Base-by-base conservation (phyloP, 2,797 vertebrate species). In the Helostoma temminkii region DNA sequence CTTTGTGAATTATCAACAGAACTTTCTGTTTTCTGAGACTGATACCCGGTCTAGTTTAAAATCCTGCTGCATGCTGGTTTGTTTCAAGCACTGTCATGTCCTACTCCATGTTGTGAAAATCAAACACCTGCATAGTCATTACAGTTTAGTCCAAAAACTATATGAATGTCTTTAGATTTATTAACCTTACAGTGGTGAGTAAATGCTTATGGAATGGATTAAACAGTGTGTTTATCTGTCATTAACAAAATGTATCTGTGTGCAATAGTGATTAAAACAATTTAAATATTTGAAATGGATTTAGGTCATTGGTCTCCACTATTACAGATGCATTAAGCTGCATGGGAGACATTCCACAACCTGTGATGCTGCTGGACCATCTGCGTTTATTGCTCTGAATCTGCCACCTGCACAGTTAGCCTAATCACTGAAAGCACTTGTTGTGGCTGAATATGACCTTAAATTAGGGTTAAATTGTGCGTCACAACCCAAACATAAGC, bases 401-500 rank as follows among this genome's bases (percentile, higher is more conserved):
- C 21, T 81, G 46, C 53, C 9, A 1, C 25, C 39, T 76, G 74
- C 68, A 56, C 58, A 50, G 15, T 68, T 11, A 19, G 25, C 18
- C 42, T 49, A 49, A 75, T 43, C n/a, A 56, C 52, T 56, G 54
- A 34, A 46, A 32, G 71, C 30, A 30, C 9, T 63, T 28, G 32
- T 48, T 55, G 26, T 6, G 26, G 6, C 47, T 34, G 7, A 52
- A 49, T 48, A 45, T 48, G 69, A 83, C 76, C 71, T 54, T 12
- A 43, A 57, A 60, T 78, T 65, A 53, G 60, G 22, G 47, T 65
- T 67, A 36, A 62, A 65, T 56, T 71, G 57, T 41, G 30, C 3
- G 3, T 54, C 15, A 9, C 74, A 75, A 70, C 67, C 65, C 52
- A 60, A 32, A 66, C 76, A 71, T 68, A 48, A 50, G 41, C n/a